Evolutionary conservation across 2,797 vertebrate genomes (phyloP).

Genomic region (Eupleurogrammus muticus): DNA sequence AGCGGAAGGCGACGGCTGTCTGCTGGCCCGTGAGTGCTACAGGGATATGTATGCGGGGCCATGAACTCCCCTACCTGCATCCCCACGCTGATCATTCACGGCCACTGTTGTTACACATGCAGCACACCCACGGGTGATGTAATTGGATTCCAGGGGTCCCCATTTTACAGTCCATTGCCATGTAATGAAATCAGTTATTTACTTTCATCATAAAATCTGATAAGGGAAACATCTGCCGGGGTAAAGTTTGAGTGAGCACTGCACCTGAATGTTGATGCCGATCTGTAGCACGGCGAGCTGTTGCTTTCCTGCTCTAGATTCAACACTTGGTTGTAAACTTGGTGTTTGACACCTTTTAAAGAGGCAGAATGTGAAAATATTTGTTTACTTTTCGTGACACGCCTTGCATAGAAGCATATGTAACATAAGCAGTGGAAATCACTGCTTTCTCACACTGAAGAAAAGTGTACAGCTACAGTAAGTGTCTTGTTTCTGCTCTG

Average conservation of each 20-base stretch:
- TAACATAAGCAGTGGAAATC: slow-evolving; percentile 35
- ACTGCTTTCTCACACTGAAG: slow-evolving; percentile 31
- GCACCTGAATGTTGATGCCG: slow-evolving; percentile 69
- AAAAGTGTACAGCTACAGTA: slow-evolving; percentile 53
- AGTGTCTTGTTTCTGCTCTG: slow-evolving; percentile 66
- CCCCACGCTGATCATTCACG: slow-evolving; percentile 60
- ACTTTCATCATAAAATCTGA: slow-evolving; percentile 79
- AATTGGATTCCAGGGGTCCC: slow-evolving; percentile 78
- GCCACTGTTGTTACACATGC: slow-evolving; percentile 58
- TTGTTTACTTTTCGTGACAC: slow-evolving; percentile 39
- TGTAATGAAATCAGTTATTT: slow-evolving; percentile 83
- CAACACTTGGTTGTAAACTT: slow-evolving; percentile 45
- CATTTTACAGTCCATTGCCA: slow-evolving; percentile 78
- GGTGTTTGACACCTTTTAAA: slow-evolving; percentile 21
- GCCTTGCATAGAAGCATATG: slow-evolving; percentile 15
- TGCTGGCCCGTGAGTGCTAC: slow-evolving; percentile 37
- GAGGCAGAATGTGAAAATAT: slow-evolving; percentile 22
- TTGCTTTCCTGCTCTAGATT: slow-evolving; percentile 6
- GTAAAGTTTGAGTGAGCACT: slow-evolving; percentile 64
- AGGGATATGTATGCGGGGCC: slow-evolving; percentile 58
- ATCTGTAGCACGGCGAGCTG: slow-evolving; percentile 32
- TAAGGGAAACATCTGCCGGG: slow-evolving; percentile 75
- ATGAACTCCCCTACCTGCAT: slow-evolving; percentile 54
- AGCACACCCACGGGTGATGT: slow-evolving; percentile 73
- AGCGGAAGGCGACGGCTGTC: slow-evolving; percentile 38